Evolutionary conservation across 2,797 vertebrate genomes (phyloP).

Genomic region (Gadopsis marmoratus): DNA sequence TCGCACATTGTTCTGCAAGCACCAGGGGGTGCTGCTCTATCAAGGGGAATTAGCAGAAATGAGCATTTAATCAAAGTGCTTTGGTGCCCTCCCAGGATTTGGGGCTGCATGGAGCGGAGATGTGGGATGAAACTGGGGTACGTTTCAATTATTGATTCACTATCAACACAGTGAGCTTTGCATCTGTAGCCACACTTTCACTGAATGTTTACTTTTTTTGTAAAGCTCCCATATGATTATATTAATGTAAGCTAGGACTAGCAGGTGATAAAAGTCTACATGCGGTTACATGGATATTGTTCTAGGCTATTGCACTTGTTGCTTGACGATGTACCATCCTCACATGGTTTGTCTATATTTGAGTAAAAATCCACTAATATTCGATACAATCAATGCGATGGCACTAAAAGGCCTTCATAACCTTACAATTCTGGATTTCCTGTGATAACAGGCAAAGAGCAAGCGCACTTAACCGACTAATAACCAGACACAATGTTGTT

Average conservation of each 20-base stretch:
- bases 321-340: conserved; percentile 28
- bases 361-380: conserved; percentile 52
- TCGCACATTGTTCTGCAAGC: not conserved
- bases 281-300: conserved; percentile 42
- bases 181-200: conserved; percentile 31
- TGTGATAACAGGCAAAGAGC: conserved; percentile 15
- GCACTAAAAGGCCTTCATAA: conserved; percentile 43
- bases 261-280: conserved; percentile 50
- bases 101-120: conserved; percentile 25
- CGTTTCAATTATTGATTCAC: conserved; percentile 31
- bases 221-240: conserved; percentile 47
- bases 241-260: conserved; percentile 44
- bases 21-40: conserved; percentile 31
- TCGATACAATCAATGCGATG: conserved; percentile 43
- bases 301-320: conserved; percentile 70
- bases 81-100: conserved; percentile 24
- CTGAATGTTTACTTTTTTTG: conserved; percentile 12
- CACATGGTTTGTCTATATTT: conserved; percentile 23
- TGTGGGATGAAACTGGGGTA: conserved; percentile 46
- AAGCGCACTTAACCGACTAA: conserved; percentile 39
- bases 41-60: not conserved
- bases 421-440: conserved; percentile 74
- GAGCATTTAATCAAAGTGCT: conserved; percentile 67
- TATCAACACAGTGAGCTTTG: conserved; percentile 16
- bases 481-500: conserved; percentile 40